Evolutionary conservation across 2,888 invertebrate genomes (phyloP).

Genomic region (Drosophila greeni): DNA sequence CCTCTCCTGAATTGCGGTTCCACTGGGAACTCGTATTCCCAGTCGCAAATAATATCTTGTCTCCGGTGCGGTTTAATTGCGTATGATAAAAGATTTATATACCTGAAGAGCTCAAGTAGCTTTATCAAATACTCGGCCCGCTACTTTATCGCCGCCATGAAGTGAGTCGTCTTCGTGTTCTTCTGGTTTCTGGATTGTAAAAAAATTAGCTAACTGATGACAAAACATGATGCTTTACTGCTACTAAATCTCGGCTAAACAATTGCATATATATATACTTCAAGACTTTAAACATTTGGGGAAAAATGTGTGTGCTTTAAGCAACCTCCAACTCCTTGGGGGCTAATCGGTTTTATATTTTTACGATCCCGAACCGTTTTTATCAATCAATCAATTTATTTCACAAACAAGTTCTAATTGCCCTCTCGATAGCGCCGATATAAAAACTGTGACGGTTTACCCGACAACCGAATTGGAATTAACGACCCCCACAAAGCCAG

Average conservation of each 20-base stretch:
- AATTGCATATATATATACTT: slow-evolving; percentile 6
- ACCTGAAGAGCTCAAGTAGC: slow-evolving; percentile 41
- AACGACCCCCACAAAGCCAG: slow-evolving; percentile 28
- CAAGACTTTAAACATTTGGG: slow-evolving; percentile 6
- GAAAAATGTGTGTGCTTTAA: not conserved
- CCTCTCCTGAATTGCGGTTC: slow-evolving; percentile 4
- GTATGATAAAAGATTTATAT: slow-evolving; percentile 61
- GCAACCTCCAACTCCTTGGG: slow-evolving; percentile 19
- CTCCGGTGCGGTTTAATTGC: slow-evolving; percentile 46
- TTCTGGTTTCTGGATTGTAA: slow-evolving; percentile 22
- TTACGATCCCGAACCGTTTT: slow-evolving; percentile 11
- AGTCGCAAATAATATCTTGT: slow-evolving; percentile 23
- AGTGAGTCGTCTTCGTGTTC: slow-evolving; percentile 52
- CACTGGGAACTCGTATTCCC: slow-evolving; percentile 1
- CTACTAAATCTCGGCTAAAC: not conserved
- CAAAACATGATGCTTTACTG: slow-evolving; percentile 12
- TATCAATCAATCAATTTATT: slow-evolving; percentile 31
- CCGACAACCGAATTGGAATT: slow-evolving; percentile 25
- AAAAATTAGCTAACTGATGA: slow-evolving; percentile 44
- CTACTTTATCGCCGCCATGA: slow-evolving; percentile 48
- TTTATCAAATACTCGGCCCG: slow-evolving; percentile 45
- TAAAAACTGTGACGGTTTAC: slow-evolving; percentile 43
- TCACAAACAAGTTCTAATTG: slow-evolving; percentile 31
- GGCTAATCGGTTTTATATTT: slow-evolving; percentile 15
- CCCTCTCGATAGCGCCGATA: slow-evolving; percentile 44